Conservation (phyloP, 2,797 vertebrate species). For the Petrocephalus schoutedeni region DNA sequence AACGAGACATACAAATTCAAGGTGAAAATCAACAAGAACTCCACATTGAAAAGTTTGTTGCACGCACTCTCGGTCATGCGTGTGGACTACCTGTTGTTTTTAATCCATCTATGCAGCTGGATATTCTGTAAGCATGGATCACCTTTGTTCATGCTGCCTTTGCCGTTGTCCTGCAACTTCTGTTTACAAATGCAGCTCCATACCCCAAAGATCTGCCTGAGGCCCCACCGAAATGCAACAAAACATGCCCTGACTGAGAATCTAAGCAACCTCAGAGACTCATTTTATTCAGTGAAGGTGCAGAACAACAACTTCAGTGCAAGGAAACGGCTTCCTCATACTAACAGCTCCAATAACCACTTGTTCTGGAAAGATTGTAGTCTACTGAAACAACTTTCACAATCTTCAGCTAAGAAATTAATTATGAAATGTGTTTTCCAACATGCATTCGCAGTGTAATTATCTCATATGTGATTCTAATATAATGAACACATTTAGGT, state of each 20-base stretch:
- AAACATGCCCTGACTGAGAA: background rate
- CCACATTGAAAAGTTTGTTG: background rate
- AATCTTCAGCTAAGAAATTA: background rate
- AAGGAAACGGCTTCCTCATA: background rate
- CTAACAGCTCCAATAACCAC: background rate
- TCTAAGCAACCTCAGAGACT: background rate
- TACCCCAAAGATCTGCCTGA: background rate
- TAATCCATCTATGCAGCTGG: background rate
- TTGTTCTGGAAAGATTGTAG: background rate
- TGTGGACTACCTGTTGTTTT: background rate
- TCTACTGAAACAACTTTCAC: constrained; percentile 3
- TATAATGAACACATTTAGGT: background rate
- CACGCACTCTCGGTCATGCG: no score
- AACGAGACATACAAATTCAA: background rate
- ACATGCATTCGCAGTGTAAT: background rate
- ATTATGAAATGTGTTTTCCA: background rate
- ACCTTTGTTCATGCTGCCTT: background rate
- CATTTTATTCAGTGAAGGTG: background rate
- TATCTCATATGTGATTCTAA: background rate
- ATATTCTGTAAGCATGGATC: background rate
- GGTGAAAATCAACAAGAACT: background rate
- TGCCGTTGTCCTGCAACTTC: background rate
- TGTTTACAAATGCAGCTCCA: constrained; percentile 1
- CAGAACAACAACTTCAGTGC: constrained; percentile 9
- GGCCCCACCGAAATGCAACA: background rate